These are phyloP conservation scores for Mythimna vitellina DNA, from an alignment of 2,888 invertebrate genomes.

Conservation along the genomic window DNA sequence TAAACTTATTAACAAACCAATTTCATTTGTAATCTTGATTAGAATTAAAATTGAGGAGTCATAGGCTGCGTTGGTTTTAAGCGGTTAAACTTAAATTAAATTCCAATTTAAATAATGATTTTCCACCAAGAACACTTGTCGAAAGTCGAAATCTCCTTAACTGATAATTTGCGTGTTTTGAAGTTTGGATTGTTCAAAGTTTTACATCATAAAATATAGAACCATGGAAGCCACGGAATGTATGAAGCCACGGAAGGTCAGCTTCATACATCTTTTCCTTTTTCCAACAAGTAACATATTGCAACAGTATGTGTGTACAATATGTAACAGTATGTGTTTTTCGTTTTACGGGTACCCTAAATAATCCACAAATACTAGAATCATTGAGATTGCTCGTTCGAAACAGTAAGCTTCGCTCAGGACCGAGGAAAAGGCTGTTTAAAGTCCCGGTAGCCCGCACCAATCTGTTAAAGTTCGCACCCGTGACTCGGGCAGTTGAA, in stretches of 20 bases:
- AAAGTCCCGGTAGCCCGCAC: too few relatives aligned
- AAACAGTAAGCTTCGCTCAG: too few relatives aligned
- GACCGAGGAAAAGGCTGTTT: too few relatives aligned
- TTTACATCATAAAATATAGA: background rate
- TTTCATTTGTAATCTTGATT: constrained; percentile 47
- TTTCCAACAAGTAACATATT: too few relatives aligned
- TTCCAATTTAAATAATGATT: constrained; percentile 58
- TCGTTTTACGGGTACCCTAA: too few relatives aligned
- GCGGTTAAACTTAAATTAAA: constrained; percentile 58
- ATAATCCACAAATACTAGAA: too few relatives aligned
- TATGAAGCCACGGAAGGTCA: background rate
- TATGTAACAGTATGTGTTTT: too few relatives aligned
- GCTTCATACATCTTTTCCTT: background rate
- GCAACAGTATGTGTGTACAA: too few relatives aligned
- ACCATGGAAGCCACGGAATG: too few relatives aligned
- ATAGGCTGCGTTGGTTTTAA: constrained; percentile 21
- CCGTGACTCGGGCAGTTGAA: too few relatives aligned
- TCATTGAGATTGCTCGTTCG: too few relatives aligned
- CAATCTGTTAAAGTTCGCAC: too few relatives aligned
- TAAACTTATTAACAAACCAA: constrained; percentile 17
- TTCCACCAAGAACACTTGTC: constrained; percentile 47
- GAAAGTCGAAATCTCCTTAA: constrained; percentile 36
- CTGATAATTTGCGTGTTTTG: constrained; percentile 45
- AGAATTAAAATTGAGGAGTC: constrained; percentile 48
- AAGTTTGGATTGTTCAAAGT: constrained; percentile 25